Evolutionary conservation across 2,113 vertebrate genomes (phyloP).

Genomic region (Ivindomyrus marchei): DNA sequence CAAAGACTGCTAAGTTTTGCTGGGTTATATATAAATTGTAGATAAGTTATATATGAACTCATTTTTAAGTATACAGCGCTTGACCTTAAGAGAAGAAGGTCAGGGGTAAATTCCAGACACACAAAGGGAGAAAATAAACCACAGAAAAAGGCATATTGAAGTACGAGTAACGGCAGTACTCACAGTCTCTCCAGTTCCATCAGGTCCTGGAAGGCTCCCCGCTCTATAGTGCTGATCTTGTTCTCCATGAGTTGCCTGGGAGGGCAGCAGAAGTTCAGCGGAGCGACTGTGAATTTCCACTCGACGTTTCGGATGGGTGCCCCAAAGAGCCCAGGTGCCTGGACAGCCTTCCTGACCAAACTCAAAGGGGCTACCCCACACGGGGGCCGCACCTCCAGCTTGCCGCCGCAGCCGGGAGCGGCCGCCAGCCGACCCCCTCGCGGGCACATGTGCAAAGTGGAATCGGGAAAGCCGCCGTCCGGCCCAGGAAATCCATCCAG

Average conservation of each 20-base stretch:
- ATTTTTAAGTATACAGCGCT: background rate
- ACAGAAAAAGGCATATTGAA: background rate
- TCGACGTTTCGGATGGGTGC: background rate
- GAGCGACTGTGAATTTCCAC: slow-evolving; percentile 11
- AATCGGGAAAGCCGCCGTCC: slow-evolving; percentile 21
- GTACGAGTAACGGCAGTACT: slow-evolving; percentile 55
- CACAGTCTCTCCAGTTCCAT: slow-evolving; percentile 97
- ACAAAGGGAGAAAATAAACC: background rate
- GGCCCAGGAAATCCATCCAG: slow-evolving; percentile 17
- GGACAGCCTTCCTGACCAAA: slow-evolving; percentile 18
- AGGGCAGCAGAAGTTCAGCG: slow-evolving; percentile 45
- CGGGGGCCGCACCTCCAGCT: slow-evolving; percentile 23
- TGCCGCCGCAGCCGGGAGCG: slow-evolving; percentile 11
- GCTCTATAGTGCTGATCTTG: slow-evolving; percentile 91
- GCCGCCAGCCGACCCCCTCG: background rate
- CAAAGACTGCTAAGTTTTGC: background rate
- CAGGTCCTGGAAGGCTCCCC: slow-evolving; percentile 95
- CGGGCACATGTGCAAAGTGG: background rate
- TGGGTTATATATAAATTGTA: background rate
- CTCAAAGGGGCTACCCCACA: slow-evolving; percentile 16
- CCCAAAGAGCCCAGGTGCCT: background rate
- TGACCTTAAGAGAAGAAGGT: background rate
- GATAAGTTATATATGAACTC: background rate
- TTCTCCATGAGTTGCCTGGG: slow-evolving; percentile 98
- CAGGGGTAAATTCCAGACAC: background rate